These are phyloP conservation scores for Lophura nycthemera DNA, from an alignment of 2,113 vertebrate genomes.

Conservation along the genomic window DNA sequence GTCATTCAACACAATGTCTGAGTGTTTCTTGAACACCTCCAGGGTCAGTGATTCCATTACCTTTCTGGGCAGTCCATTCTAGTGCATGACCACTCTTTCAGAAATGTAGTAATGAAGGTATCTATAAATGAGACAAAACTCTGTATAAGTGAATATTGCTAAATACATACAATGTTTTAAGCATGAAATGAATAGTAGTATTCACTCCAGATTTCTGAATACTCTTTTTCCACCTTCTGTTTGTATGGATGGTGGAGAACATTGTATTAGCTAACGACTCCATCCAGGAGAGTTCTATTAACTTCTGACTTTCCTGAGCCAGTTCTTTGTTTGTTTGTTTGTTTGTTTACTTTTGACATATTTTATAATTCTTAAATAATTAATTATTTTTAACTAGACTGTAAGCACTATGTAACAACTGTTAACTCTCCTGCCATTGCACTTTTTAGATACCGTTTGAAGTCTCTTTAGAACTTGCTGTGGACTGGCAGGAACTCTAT, in stretches of 20 bases:
- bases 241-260: not conserved
- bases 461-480: not conserved
- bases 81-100: too few relatives aligned
- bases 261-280: not conserved
- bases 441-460: fast-evolving
- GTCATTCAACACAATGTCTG: too few relatives aligned
- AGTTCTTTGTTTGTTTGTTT: not conserved
- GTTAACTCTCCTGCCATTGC: not conserved
- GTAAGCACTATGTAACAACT: not conserved
- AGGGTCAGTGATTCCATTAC: too few relatives aligned
- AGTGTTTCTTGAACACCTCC: too few relatives aligned
- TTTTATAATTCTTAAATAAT: not conserved
- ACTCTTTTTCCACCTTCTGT: not conserved
- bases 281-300: not conserved
- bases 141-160: not conserved
- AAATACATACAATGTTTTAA: fast-evolving
- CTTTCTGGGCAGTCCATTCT: too few relatives aligned
- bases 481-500: not conserved
- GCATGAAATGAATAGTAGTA: not conserved
- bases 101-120: not conserved
- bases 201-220: not conserved
- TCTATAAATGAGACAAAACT: not conserved
- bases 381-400: not conserved
- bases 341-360: not conserved
- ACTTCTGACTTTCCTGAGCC: not conserved